Conservation (phyloP, 2,113 vertebrate species). For the Python bivittatus region DNA sequence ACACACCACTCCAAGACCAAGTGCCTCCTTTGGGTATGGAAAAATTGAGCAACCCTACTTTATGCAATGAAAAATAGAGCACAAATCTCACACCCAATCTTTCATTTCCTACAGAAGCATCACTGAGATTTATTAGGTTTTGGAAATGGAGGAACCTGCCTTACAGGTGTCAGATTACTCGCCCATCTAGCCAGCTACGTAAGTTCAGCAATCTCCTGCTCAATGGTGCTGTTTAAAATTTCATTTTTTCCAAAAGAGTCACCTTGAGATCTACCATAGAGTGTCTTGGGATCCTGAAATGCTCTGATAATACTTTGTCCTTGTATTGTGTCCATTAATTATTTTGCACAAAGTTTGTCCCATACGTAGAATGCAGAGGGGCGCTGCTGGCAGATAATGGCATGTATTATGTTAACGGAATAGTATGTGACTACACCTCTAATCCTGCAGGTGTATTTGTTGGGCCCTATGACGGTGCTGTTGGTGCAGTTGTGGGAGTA, state of each 20-base stretch:
- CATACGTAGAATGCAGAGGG: not conserved
- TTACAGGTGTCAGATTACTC: not conserved
- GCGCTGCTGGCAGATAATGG: not conserved
- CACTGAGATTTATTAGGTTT: not conserved
- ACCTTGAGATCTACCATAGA: not conserved
- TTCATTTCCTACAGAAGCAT: not conserved
- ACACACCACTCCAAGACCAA: not conserved
- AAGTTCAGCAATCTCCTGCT: not conserved
- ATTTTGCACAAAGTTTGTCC: not conserved
- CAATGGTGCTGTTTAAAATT: not conserved
- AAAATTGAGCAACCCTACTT: not conserved
- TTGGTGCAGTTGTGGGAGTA: not conserved
- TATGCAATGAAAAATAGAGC: not conserved
- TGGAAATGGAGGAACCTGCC: not conserved
- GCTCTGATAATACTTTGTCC: not conserved
- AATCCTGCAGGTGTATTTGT: not conserved
- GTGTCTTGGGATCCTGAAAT: not conserved
- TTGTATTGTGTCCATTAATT: not conserved
- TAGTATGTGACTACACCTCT: not conserved
- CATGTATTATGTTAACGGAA: not conserved
- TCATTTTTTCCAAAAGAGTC: not conserved
- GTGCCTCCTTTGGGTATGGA: not conserved
- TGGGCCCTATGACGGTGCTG: not conserved
- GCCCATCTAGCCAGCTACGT: not conserved
- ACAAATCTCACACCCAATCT: not conserved